Evolutionary conservation across 2,797 vertebrate genomes (phyloP), one percentile per base, ranked within the genome.

Genomic region (Salarias fasciatus): DNA sequence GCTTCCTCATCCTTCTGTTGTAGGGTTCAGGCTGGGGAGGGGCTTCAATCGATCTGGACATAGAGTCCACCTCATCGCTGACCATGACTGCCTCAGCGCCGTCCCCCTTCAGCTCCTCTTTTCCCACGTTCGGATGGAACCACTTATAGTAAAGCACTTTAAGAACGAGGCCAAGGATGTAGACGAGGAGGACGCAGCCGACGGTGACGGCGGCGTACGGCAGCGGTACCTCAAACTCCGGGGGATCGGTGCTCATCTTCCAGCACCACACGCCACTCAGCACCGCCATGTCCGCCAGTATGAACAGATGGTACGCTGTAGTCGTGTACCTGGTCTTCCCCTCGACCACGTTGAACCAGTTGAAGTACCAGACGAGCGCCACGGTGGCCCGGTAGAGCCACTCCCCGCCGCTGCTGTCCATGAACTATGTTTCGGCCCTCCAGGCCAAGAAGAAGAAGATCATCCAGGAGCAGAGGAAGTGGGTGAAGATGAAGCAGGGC

Each of bases 291-390:
- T 99, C 97, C 0, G 53, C 36, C 9, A 89, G 68, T 2, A 97
- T 88, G 86, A 99, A 96, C 0, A 68, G 0, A 0, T 97, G 92
- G 60, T 99, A 98, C 80, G 99, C 94, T 75, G 88, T 0, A 72
- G 95, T 93, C 44, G 96, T 90, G 59, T 79, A 45, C 5, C 85
- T 75, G 0, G 96, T 98, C 10, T 38, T 88, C 0, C 97, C 96
- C 37, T 90, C 93, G 0, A 93, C 84, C 51, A 99, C 95, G 0
- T 95, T 98, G 70, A 98, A 98, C 97, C 97, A 99, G 87, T 95
- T 96, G 92, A 99, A 98, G 84, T 99, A 98, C 82, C 97, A 96
- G 58, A 98, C 94, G 43, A 95, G 85, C 0, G 94, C 96, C 13
- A 98, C 92, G 0, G 92, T 73, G 51, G 88, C 93, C 12, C 95